phyloP scores from a whole-genome alignment of 2,113 vertebrate genomes.

The Lepisosteus osseus region DNA sequence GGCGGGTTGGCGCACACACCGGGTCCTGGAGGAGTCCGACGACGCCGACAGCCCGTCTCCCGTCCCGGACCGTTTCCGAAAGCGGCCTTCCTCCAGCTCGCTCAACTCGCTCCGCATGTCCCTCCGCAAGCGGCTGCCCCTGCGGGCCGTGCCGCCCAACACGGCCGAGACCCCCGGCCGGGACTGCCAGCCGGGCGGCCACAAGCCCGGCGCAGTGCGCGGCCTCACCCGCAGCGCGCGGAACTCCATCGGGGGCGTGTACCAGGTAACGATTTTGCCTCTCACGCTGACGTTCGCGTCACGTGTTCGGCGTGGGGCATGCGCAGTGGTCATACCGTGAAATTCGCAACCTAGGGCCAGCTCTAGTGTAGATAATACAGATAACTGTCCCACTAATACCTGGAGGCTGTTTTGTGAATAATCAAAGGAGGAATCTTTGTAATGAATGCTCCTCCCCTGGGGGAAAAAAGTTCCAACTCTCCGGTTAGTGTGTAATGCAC shows the following conservation, averaged over 20 bases:
- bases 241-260: slow-evolving; percentile 70
- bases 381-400: too few species aligned
- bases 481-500: too few species aligned
- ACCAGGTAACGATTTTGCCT: slow-evolving; percentile 66
- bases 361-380: too few species aligned
- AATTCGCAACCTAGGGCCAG: too few species aligned
- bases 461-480: too few species aligned
- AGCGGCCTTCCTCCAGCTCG: slow-evolving; percentile 57
- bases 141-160: slow-evolving; percentile 71
- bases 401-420: too few species aligned
- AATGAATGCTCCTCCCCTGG: too few species aligned
- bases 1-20: slow-evolving; percentile 67
- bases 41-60: slow-evolving; percentile 65
- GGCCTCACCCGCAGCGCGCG: slow-evolving; percentile 72
- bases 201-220: slow-evolving; percentile 52
- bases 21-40: slow-evolving; percentile 64
- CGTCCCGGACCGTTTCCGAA: slow-evolving; percentile 54
- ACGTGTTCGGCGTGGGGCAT: too few species aligned
- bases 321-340: too few species aligned
- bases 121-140: slow-evolving; percentile 74
- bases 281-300: background rate
- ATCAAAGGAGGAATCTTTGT: too few species aligned
- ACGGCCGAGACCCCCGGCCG: slow-evolving; percentile 54
- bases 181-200: slow-evolving; percentile 62
- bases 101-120: slow-evolving; percentile 76